phyloP scores from a whole-genome alignment of 2,888 invertebrate genomes.

The Drosophila percnosoma region DNA sequence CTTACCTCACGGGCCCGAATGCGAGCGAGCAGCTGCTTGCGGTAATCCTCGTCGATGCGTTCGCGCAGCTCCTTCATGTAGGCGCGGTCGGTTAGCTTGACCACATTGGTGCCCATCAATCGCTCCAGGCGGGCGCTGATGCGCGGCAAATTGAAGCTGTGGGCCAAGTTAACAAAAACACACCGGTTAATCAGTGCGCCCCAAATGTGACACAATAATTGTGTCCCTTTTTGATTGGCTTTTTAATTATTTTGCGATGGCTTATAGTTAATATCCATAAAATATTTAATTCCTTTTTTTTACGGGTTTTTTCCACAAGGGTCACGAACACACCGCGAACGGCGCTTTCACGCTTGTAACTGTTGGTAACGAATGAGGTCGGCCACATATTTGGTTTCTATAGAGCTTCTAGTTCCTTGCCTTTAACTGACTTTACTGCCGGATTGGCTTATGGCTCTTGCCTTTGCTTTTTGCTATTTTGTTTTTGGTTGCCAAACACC shows the following conservation, averaged over 20 bases:
- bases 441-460: conserved; percentile 9
- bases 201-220: conserved; percentile 16
- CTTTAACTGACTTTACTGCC: conserved; percentile 13
- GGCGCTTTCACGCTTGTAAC: conserved; percentile 73
- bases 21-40: conserved; percentile 86
- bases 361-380: conserved; percentile 79
- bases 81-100: conserved; percentile 87
- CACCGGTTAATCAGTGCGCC: conserved; percentile 22
- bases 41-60: conserved; percentile 87
- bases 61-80: conserved; percentile 88
- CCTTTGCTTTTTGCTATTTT: conserved; percentile 32
- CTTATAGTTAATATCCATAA: conserved; percentile 4
- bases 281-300: conserved; percentile 19
- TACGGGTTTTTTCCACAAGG: conserved; percentile 42
- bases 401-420: conserved; percentile 60
- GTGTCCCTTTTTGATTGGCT: background rate
- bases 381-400: conserved; percentile 73
- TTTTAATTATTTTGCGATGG: conserved; percentile 3
- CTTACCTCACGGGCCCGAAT: conserved; percentile 87
- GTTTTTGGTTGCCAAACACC: conserved; percentile 70
- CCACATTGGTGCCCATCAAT: conserved; percentile 86
- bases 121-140: conserved; percentile 84
- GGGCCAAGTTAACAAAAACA: conserved; percentile 13
- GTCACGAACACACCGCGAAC: conserved; percentile 45
- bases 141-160: conserved; percentile 84